phyloP scores from a whole-genome alignment of 2,888 invertebrate genomes.

The Agelastica alni region DNA sequence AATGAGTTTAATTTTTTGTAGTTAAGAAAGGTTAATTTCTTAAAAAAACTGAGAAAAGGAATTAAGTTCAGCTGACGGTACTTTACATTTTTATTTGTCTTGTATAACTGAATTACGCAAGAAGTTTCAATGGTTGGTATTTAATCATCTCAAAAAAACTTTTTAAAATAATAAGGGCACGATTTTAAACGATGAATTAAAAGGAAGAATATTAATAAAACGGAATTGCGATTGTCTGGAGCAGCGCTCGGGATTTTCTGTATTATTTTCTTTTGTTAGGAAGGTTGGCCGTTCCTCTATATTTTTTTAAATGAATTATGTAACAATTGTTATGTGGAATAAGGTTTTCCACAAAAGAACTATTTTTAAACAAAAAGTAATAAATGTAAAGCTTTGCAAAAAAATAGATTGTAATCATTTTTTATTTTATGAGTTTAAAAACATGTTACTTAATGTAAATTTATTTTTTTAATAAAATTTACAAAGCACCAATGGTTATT shows the following conservation, averaged over 20 bases:
- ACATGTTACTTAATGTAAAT: too few species aligned
- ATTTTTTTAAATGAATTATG: conserved; percentile 17
- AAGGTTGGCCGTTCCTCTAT: conserved; percentile 7
- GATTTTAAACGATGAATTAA: conserved; percentile 8
- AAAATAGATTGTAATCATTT: too few species aligned
- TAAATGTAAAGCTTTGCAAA: too few species aligned
- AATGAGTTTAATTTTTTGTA: background rate
- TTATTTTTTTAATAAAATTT: too few species aligned
- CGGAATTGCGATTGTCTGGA: conserved; percentile 19
- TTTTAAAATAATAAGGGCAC: conserved; percentile 4
- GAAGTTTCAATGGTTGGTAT: conserved; percentile 2
- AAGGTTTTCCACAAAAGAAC: too few species aligned
- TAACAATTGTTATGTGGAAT: too few species aligned
- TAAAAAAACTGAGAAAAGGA: conserved; percentile 3
- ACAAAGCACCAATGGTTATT: too few species aligned
- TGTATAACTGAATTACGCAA: conserved; percentile 6
- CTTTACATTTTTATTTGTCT: conserved; percentile 3
- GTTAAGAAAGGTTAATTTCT: background rate
- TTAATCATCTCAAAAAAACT: conserved; percentile 6
- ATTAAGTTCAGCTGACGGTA: conserved; percentile 1
- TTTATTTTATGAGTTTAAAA: too few species aligned
- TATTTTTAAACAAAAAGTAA: too few species aligned
- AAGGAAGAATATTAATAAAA: conserved; percentile 22
- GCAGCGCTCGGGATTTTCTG: conserved; percentile 6
- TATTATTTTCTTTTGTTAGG: conserved; percentile 9